These are phyloP conservation scores for Nerophis lumbriciformis DNA, from an alignment of 2,113 vertebrate species.

Conservation along the genomic window DNA sequence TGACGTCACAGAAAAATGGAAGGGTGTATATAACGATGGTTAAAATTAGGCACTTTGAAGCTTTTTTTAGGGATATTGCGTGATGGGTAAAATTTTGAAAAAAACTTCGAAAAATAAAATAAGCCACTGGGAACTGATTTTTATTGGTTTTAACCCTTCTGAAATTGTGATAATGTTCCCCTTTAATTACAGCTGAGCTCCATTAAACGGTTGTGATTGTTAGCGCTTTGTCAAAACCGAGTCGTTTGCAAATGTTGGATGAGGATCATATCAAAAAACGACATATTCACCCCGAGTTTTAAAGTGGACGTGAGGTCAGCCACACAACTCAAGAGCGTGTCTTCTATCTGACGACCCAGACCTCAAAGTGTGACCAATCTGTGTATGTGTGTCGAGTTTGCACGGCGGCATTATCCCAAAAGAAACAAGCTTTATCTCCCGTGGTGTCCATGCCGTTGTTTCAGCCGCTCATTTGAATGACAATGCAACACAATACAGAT, in stretches of 20 bases:
- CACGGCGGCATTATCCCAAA: conserved; percentile 58
- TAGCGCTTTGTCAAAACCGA: not conserved
- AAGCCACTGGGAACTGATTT: too few relatives aligned
- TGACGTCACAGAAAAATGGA: too few relatives aligned
- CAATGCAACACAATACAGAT: conserved; percentile 59
- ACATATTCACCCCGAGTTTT: not conserved
- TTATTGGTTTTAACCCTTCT: too few relatives aligned
- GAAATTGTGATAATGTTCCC: too few relatives aligned
- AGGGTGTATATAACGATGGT: too few relatives aligned
- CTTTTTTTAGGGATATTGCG: too few relatives aligned
- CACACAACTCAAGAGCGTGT: conserved; percentile 12
- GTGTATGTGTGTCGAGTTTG: conserved; percentile 38
- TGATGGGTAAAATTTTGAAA: too few relatives aligned
- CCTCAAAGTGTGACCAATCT: conserved; percentile 63
- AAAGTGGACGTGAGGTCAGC: not conserved
- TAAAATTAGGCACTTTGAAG: too few relatives aligned
- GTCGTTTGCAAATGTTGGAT: conserved; percentile 3
- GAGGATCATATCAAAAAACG: not conserved
- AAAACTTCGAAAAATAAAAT: too few relatives aligned
- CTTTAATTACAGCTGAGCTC: too few relatives aligned
- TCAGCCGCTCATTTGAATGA: conserved; percentile 67
- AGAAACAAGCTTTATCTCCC: conserved; percentile 49
- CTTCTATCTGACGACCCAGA: conserved; percentile 66
- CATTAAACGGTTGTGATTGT: too few relatives aligned
- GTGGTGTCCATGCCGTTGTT: conserved; percentile 56